These are phyloP conservation scores for Macrotis lagotis DNA, from an alignment of 2,113 vertebrate genomes.

Conservation along the genomic window DNA sequence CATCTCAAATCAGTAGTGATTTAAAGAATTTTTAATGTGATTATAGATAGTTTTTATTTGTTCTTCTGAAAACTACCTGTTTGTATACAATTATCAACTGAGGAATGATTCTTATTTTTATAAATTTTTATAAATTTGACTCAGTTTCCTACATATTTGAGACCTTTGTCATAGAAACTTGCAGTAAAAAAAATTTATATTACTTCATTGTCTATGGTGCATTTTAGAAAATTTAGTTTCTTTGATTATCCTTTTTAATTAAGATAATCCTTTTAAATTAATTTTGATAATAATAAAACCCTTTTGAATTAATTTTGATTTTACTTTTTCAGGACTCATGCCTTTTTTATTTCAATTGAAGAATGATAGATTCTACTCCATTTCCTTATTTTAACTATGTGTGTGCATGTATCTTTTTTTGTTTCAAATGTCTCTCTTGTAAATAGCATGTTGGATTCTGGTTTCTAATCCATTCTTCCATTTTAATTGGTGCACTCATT, in stretches of 20 bases:
- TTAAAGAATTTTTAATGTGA: neutral
- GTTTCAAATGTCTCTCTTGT: neutral
- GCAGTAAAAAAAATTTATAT: neutral
- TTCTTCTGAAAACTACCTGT: neutral
- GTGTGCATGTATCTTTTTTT: neutral
- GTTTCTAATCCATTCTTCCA: neutral
- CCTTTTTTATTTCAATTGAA: neutral
- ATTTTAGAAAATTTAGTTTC: neutral
- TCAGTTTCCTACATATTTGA: neutral
- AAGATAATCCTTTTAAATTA: no score
- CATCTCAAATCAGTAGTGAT: neutral
- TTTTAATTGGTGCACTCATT: neutral
- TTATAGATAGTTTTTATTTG: neutral
- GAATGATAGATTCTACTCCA: neutral
- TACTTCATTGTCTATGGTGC: neutral
- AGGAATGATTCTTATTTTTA: no score
- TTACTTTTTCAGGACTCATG: neutral
- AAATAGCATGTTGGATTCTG: neutral
- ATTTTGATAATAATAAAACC: no score
- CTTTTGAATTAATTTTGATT: neutral
- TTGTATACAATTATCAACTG: neutral
- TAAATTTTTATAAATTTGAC: neutral
- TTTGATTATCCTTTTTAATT: neutral
- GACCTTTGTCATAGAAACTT: neutral
- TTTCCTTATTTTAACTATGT: neutral